Conservation (phyloP, 2,888 invertebrate species). For the Poecilus cupreus region DNA sequence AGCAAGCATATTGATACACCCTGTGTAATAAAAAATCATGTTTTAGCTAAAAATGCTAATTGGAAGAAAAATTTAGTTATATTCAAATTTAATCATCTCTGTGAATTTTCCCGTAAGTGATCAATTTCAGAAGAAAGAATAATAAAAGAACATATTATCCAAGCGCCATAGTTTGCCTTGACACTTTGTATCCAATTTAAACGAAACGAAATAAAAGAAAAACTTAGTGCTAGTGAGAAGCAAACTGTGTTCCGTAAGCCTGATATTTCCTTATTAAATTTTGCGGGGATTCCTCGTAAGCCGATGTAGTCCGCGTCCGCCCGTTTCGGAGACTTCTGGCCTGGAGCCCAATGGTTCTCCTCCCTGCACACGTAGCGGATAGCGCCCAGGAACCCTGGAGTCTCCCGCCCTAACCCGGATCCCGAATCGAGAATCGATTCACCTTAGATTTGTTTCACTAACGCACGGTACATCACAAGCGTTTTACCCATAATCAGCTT, state of each 20-base stretch:
- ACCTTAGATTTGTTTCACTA: slow-evolving; percentile 31
- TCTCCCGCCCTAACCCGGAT: too few relatives aligned
- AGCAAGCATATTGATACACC: too few relatives aligned
- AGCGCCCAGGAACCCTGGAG: background rate
- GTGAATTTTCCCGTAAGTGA: background rate
- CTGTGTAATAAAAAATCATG: too few relatives aligned
- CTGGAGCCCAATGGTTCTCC: slow-evolving; percentile 2
- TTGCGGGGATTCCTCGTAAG: slow-evolving; percentile 44
- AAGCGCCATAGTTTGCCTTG: background rate
- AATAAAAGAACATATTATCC: background rate
- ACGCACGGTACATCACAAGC: slow-evolving; percentile 14
- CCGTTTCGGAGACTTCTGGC: slow-evolving; percentile 40
- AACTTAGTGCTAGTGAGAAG: slow-evolving; percentile 14
- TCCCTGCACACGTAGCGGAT: background rate
- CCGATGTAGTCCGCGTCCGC: slow-evolving; percentile 5
- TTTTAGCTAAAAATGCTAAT: too few relatives aligned
- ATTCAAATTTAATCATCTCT: too few relatives aligned
- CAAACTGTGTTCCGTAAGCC: slow-evolving; percentile 17
- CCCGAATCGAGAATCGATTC: slow-evolving; percentile 24
- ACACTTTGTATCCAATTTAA: slow-evolving; percentile 28
- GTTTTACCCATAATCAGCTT: background rate
- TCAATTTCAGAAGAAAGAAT: background rate
- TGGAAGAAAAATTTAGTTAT: too few relatives aligned
- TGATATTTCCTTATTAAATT: slow-evolving; percentile 57
- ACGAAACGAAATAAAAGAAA: slow-evolving; percentile 3